Evolutionary conservation across 2,888 invertebrate species (phyloP), one percentile per base, ranked within the genome.

Genomic region (Lamproptera curius): DNA sequence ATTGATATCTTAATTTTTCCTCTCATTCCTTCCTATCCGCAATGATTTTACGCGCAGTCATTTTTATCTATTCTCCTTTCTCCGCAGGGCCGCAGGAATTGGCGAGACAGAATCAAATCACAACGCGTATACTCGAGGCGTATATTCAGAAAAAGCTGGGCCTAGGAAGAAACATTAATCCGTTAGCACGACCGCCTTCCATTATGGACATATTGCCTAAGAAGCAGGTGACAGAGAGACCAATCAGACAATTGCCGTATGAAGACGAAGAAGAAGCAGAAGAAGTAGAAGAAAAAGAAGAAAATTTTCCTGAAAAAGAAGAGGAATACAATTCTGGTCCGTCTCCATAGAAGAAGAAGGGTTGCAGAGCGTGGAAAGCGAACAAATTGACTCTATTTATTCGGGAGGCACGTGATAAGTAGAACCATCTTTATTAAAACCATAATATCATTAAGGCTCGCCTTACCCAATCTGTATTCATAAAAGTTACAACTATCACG

Each of bases 21-120:
- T 61, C 54, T 57, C 54, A 51, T 40, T 56, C 50, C 35, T 55
- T 53, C 50, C 51, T 58, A 46, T 55, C 47, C 50, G 55, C 45
- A 55, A 62, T 62, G 58, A 57, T 62, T 57, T 46, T 55, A 46
- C 67, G 65, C 67, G 61, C 75, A 76, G 87, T 87, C 87, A 87
- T 87, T 87, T 87, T 87, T 87, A 87, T 87, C 87, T 78, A 46
- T 72, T 82, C 84, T 85, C 82, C 69, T 78, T 80, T 80, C 82
- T 81, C 70, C 81, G 58, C 87, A 88, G 87, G 74, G 63, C 59
- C 74, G 43, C 87, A 89, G 58, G 93, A 93, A 76, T 76, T 93
- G 74, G 92, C 91, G 62, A 85, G 93, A 54, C 93, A 94, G 88
- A 93, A 93, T 86, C 90, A 90, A 75, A 93, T 93, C 73, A 94